phyloP scores from a whole-genome alignment of 2,888 invertebrate species.

The Agrotis ipsilon region DNA sequence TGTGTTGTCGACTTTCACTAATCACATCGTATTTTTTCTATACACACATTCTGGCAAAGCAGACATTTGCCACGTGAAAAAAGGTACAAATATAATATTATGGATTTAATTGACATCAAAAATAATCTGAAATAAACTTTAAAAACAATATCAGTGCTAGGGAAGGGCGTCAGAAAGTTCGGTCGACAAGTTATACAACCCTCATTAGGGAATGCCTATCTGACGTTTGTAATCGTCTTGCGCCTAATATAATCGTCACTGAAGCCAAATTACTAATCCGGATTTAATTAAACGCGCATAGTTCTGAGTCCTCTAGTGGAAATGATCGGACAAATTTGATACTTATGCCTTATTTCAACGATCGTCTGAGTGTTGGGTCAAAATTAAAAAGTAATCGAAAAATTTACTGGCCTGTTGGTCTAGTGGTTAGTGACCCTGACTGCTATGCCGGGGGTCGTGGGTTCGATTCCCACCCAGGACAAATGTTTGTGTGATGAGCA shows the following conservation, averaged over 20 bases:
- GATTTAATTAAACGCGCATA: slow-evolving; percentile 71
- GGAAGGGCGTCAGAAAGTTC: slow-evolving; percentile 52
- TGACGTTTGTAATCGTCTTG: slow-evolving; percentile 64
- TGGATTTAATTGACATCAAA: slow-evolving; percentile 29
- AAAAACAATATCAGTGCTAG: slow-evolving; percentile 37
- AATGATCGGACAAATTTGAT: slow-evolving; percentile 53
- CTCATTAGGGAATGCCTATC: slow-evolving; percentile 70
- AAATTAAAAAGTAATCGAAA: not conserved
- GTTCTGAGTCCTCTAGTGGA: slow-evolving; percentile 33
- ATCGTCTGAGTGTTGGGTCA: not conserved
- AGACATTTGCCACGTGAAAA: not conserved
- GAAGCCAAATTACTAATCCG: slow-evolving; percentile 69
- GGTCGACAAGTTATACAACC: slow-evolving; percentile 63
- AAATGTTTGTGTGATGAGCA: too few relatives aligned
- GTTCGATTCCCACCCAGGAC: too few relatives aligned
- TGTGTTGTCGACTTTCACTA: too few relatives aligned
- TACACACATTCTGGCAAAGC: too few relatives aligned
- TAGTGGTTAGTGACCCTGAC: too few relatives aligned
- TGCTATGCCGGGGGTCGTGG: too few relatives aligned
- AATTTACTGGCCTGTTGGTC: too few relatives aligned
- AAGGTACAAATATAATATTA: slow-evolving; percentile 4
- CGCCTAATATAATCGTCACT: slow-evolving; percentile 66
- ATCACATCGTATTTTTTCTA: not conserved
- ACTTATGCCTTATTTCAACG: slow-evolving; percentile 16
- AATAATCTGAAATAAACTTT: slow-evolving; percentile 46